A percentile compares a stretch with the other conserved stretches of the same genome.
Evolutionary conservation across 2,888 invertebrate species (phyloP).

Genomic region (Heterodera filipjevi): DNA sequence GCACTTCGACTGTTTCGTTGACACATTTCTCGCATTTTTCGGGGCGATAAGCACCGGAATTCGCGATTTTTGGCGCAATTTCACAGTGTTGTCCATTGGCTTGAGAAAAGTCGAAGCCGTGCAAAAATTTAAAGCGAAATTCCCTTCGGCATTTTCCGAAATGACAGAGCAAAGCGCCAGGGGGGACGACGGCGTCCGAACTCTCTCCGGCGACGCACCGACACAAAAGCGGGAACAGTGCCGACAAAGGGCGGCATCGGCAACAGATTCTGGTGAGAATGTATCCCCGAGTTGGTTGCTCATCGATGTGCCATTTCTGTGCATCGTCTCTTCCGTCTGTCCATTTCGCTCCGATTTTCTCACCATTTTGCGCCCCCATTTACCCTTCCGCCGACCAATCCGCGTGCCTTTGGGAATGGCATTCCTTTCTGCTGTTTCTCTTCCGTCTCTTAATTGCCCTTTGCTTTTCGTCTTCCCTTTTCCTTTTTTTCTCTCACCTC

Average conservation of each 20-base stretch:
- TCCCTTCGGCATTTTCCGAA: background rate
- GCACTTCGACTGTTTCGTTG: background rate
- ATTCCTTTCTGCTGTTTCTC: constrained; percentile 21
- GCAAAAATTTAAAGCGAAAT: background rate
- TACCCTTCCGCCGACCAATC: constrained; percentile 38
- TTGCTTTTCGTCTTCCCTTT: background rate
- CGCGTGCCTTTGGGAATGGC: constrained; percentile 47
- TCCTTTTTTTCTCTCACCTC: background rate
- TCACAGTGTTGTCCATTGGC: background rate
- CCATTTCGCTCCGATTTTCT: background rate
- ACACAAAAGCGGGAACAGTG: background rate
- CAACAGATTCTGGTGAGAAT: background rate
- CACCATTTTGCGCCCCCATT: background rate
- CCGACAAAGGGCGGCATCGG: background rate
- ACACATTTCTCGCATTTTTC: background rate
- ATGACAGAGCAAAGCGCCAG: background rate
- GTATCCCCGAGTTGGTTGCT: too few species aligned
- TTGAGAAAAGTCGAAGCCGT: background rate
- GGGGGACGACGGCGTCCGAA: background rate
- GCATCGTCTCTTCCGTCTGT: background rate
- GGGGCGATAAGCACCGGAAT: background rate
- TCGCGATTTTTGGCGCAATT: background rate
- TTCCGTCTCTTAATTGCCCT: background rate
- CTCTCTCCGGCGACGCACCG: background rate
- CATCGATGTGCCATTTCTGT: too few species aligned